These are phyloP conservation scores for Platycheirus rosarum DNA, from an alignment of 2,888 invertebrate species.

Conservation along the genomic window DNA sequence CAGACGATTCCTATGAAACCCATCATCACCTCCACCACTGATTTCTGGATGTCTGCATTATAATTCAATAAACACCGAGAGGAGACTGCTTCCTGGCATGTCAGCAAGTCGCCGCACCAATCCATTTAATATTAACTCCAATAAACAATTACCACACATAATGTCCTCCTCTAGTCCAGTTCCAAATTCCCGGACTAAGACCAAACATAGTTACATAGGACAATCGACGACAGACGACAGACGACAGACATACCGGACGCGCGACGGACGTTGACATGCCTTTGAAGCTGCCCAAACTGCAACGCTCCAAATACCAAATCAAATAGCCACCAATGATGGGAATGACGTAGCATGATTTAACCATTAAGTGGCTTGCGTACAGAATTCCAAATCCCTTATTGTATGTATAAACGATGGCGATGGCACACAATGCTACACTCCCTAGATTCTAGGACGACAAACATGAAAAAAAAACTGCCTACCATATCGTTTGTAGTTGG, in stretches of 20 bases:
- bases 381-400: slow-evolving; percentile 63
- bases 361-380: slow-evolving; percentile 58
- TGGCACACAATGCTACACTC: not conserved
- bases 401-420: slow-evolving; percentile 3
- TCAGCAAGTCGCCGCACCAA: slow-evolving; percentile 46
- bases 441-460: slow-evolving; percentile 39
- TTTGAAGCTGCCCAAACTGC: slow-evolving; percentile 44
- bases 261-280: slow-evolving; percentile 35
- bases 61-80: slow-evolving; percentile 24
- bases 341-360: slow-evolving; percentile 68
- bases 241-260: too few relatives aligned
- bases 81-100: slow-evolving; percentile 40
- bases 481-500: slow-evolving; percentile 34
- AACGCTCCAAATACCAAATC: slow-evolving; percentile 68
- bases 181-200: slow-evolving; percentile 33
- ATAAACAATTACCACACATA: slow-evolving; percentile 71
- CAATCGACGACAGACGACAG: slow-evolving; percentile 9
- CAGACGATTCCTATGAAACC: slow-evolving; percentile 30
- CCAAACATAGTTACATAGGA: not conserved
- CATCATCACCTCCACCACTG: slow-evolving; percentile 3
- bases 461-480: slow-evolving; percentile 56
- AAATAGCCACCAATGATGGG: slow-evolving; percentile 68
- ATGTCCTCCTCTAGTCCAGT: slow-evolving; percentile 44
- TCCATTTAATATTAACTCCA: slow-evolving; percentile 70
- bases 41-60: slow-evolving; percentile 25